A percentile compares a stretch with the other conserved stretches of the same genome.
Conservation (phyloP, 1,140 invertebrate species). For the Orussus abietinus region DNA sequence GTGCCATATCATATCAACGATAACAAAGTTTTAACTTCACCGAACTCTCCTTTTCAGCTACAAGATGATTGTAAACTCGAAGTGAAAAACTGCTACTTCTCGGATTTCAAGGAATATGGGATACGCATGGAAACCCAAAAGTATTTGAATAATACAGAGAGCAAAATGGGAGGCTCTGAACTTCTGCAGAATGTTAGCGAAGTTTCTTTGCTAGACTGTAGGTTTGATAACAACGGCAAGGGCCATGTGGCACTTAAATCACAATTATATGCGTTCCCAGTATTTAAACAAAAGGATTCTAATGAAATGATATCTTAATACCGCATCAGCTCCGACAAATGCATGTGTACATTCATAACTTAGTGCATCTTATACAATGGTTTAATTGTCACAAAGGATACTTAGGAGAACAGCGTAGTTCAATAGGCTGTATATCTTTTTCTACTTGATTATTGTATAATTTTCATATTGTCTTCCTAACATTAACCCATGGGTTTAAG, state of each 20-base stretch:
- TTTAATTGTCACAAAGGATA: too few species aligned
- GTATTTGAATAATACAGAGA: constrained; percentile 22
- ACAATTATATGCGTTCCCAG: constrained; percentile 14
- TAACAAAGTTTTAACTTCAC: too few species aligned
- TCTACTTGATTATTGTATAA: too few species aligned
- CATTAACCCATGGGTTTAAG: too few species aligned
- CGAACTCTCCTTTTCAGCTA: constrained; percentile 24
- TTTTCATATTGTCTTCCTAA: too few species aligned
- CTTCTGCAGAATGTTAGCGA: constrained; percentile 30
- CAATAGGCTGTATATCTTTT: too few species aligned
- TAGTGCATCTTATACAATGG: too few species aligned
- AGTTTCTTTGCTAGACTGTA: constrained; percentile 36
- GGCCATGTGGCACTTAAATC: constrained; percentile 34
- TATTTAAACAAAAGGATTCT: constrained; percentile 32
- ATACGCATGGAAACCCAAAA: constrained; percentile 42
- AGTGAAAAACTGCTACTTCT: constrained; percentile 32
- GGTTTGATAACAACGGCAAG: constrained; percentile 35
- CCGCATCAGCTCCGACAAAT: too few species aligned
- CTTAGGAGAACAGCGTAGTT: too few species aligned
- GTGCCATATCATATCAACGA: too few species aligned
- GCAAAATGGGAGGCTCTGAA: constrained; percentile 29
- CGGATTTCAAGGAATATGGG: constrained; percentile 39
- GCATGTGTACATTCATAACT: too few species aligned
- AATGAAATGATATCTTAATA: too few species aligned
- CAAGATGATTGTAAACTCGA: constrained; percentile 31